Base-by-base conservation (phyloP, 2,797 vertebrate species). In the Notolabrus celidotus region DNA sequence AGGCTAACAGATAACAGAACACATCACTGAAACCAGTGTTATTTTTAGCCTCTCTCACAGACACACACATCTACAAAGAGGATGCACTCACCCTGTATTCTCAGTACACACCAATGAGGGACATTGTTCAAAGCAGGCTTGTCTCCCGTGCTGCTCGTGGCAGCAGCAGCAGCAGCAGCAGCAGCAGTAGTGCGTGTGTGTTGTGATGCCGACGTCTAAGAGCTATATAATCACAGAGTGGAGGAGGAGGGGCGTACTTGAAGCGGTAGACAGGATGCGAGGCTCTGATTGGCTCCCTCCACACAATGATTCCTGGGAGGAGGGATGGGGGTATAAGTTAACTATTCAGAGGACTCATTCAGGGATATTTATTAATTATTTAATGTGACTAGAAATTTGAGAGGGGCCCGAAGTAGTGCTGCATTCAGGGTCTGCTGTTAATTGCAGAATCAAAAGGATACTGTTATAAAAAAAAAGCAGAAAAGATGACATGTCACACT, bases 311-410 rank as follows among this genome's bases (percentile, higher is more conserved):
- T 82, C 86, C 78, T 80, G 42, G 53, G 49, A 74, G 84, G 81
- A 52, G 50, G 77, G 64, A 10, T 0, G 25, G 55, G 63, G 29
- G 55, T 59, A 84, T 84, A 80, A 78, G 29, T 67, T 80, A 54
- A 74, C 79, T 0, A 67, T 74, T 82, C 65, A 67, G 74, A 15
- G 7, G 27, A 70, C 84, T 83, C 85, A 87, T 89, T 91, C 87
- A 89, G 42, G 60, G 60, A 74, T 79, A 80, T 85, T 64, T 74
- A 84, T 89, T 76, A 58, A 89, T 92, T 92, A 89, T 89, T 91
- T 85, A 90, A 67, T 17, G 57, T 63, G 77, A 79, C 4, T 20
- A 57, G 85, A 65, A 85, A 86, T 81, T 51, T 33, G 67, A 87
- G 82, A 71, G 7, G 20, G 29, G 55, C 23, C 19, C 10, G 4